Conservation (phyloP, 2,797 vertebrate species). For the Falco novaeseelandiae region DNA sequence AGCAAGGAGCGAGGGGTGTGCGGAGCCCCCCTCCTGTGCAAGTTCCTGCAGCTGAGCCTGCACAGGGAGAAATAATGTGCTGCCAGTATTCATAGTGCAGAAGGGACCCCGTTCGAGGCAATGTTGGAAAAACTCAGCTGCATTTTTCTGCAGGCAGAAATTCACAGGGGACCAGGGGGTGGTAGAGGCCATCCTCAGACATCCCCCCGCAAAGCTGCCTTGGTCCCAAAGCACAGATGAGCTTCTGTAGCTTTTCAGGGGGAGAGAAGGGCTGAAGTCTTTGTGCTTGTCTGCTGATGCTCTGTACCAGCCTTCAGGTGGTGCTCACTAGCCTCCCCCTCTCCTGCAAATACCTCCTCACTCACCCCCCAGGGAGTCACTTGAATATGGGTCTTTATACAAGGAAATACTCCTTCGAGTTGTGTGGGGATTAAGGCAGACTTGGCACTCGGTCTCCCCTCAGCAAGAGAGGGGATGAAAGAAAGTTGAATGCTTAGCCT, state of each 20-base stretch:
- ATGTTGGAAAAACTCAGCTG: background rate
- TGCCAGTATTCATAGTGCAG: background rate
- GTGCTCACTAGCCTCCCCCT: background rate
- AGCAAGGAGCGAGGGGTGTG: background rate
- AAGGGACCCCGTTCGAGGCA: background rate
- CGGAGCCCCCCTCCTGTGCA: background rate
- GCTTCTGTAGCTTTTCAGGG: background rate
- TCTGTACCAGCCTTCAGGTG: background rate
- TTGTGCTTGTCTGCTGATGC: background rate
- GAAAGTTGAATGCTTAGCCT: background rate
- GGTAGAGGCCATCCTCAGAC: background rate
- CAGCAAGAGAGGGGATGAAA: background rate
- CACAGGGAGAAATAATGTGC: background rate
- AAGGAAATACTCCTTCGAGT: background rate
- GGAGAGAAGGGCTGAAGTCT: background rate
- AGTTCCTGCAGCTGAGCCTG: background rate
- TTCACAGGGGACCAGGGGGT: background rate
- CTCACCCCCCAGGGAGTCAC: background rate
- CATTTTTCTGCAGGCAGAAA: background rate
- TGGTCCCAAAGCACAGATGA: background rate
- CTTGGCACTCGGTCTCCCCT: background rate
- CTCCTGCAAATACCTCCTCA: background rate
- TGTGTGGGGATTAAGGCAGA: background rate
- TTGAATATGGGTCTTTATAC: background rate
- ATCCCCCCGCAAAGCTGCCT: background rate